phyloP scores from a whole-genome alignment of 2,113 vertebrate genomes.

The Turnix velox region DNA sequence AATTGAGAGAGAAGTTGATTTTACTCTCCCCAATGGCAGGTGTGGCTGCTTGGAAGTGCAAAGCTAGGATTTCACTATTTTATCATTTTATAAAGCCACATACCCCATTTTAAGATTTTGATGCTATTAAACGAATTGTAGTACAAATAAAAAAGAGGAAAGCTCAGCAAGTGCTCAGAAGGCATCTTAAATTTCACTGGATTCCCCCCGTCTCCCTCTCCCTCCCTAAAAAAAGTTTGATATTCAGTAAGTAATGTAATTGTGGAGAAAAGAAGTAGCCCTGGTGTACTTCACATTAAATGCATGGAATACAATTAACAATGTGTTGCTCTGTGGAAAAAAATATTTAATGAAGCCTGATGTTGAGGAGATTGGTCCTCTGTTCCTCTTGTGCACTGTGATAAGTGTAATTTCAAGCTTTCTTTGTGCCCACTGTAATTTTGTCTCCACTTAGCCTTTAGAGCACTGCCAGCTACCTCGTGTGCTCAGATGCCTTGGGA shows the following conservation, averaged over 20 bases:
- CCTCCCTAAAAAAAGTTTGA: accelerated
- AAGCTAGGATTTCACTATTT: neutral
- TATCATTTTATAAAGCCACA: neutral
- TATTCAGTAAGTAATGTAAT: neutral
- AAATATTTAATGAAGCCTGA: neutral
- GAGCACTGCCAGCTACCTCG: accelerated
- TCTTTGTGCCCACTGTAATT: neutral
- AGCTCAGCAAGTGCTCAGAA: neutral
- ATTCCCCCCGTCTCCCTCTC: too few relatives aligned
- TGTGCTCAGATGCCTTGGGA: neutral
- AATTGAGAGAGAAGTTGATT: neutral
- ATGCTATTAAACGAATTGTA: neutral
- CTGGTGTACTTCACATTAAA: neutral
- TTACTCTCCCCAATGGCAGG: neutral
- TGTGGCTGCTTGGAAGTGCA: neutral
- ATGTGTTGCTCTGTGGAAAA: neutral
- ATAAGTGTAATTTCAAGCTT: neutral
- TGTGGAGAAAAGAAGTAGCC: neutral
- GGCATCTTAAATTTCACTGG: neutral
- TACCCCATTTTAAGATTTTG: neutral
- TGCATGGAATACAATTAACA: neutral
- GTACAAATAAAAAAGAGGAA: neutral
- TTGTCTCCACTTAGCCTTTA: neutral
- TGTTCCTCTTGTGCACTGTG: neutral
- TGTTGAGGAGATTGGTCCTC: neutral